Evolutionary conservation across 2,888 invertebrate genomes (phyloP), one percentile per base, ranked within the genome.

Genomic region (Hyposoter didymator): DNA sequence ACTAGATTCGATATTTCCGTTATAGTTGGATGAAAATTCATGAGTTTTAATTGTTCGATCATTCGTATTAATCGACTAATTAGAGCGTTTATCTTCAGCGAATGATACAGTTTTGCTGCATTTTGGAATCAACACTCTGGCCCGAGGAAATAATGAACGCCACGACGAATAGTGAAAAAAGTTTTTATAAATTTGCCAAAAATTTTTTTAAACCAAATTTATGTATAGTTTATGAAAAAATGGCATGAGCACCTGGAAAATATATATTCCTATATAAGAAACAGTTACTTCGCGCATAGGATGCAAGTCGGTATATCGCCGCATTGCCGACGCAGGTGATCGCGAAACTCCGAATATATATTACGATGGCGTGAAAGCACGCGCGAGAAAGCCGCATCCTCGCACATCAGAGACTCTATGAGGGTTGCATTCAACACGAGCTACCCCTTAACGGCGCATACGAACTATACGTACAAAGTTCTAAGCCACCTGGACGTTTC

Each of bases 261-360:
- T 69, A 59, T 70, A 6, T 62, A 17, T 17, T 8, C 59, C 14
- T 62, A n/a, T 35, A 67, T 59, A 35, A 62, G 59, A 78, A 82
- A 52, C 62, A 69, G 49, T 73, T 70, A 22, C 17, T 72, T 70
- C 47, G 70, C 22, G 70, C 19, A 69, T 70, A 66, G 72, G 22
- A 43, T 49, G 28, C 19, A 84, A 62, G 55, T 43, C 64, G 76
- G 75, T 76, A 75, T 35, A 75, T 35, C 81, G 74, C 86, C 85
- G 88, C 88, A 88, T 87, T 87, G 84, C 86, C 79, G 80, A 84
- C 87, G 81, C 83, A 83, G 86, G 82, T 84, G 83, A 82, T 85
- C 80, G 67, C 69, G 52, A 19, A 28, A 78, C 22, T 43, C 43
- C 28, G 55, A 62, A 78, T 39, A 78, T 55, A 76, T 66, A 47